Evolutionary conservation across 2,888 invertebrate genomes (phyloP).

Genomic region (Nomada ruficornis): DNA sequence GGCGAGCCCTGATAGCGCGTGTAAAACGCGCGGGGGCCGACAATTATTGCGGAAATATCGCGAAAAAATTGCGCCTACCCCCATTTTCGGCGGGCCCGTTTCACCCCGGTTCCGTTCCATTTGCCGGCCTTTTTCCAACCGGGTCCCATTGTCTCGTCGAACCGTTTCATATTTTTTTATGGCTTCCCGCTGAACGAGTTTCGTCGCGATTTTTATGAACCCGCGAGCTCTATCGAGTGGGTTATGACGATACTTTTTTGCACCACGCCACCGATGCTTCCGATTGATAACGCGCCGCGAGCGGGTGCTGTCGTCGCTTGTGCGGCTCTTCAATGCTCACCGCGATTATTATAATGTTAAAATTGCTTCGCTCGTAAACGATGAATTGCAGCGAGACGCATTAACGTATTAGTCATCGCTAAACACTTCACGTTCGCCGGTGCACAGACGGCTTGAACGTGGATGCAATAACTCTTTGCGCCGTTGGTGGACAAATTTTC

Average conservation of each 20-base stretch:
- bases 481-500: slow-evolving; percentile 61
- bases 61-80: slow-evolving; percentile 61
- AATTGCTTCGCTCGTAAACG: neutral
- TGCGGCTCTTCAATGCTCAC: neutral
- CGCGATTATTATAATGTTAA: no score
- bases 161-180: slow-evolving; percentile 34
- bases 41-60: slow-evolving; percentile 70
- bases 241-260: slow-evolving; percentile 3
- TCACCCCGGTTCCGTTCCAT: neutral
- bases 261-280: slow-evolving; percentile 2
- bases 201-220: slow-evolving; percentile 25
- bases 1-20: slow-evolving; percentile 40
- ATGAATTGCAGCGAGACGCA: neutral
- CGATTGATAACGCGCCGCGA: slow-evolving; percentile 2
- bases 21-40: slow-evolving; percentile 45
- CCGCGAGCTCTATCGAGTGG: neutral
- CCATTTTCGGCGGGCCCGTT: neutral
- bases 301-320: neutral
- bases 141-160: neutral
- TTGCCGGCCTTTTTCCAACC: no score
- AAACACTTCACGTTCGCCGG: neutral
- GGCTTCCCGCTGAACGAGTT: slow-evolving; percentile 20
- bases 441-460: neutral
- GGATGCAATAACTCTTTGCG: slow-evolving; percentile 18
- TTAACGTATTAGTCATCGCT: no score